Percentiles rank a stretch among this genome's conserved stretches.
These are phyloP conservation scores for Chymomyza caudatula DNA, from an alignment of 2,888 invertebrate species.

Conservation along the genomic window DNA sequence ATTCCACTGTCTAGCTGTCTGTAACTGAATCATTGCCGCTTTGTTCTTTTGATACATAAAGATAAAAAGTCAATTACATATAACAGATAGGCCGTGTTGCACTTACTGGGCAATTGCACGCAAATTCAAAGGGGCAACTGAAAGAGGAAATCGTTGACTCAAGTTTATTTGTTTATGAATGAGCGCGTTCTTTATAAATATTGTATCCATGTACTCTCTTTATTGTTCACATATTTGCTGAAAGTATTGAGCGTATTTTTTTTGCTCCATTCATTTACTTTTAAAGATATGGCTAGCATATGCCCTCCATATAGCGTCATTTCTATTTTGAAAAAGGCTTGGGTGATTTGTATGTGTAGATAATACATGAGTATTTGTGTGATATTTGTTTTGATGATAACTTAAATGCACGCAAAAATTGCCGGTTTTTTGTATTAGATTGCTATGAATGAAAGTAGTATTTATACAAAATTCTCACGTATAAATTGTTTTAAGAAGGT, in stretches of 20 bases:
- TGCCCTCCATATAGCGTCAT: conserved; percentile 51
- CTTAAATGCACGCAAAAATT: not conserved
- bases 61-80: conserved; percentile 56
- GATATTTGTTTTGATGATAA: conserved; percentile 11
- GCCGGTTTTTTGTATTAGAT: not conserved
- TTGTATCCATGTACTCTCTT: conserved; percentile 5
- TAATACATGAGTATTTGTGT: conserved; percentile 5
- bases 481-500: not conserved
- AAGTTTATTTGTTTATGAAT: conserved; percentile 15
- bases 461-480: not conserved
- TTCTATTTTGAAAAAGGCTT: conserved; percentile 67
- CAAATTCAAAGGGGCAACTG: not conserved
- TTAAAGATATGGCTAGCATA: conserved; percentile 14
- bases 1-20: not conserved
- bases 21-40: conserved; percentile 32
- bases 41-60: conserved; percentile 31
- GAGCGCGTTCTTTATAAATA: conserved; percentile 15
- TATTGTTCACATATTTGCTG: conserved; percentile 21
- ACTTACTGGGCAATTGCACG: not conserved
- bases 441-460: not conserved
- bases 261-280: conserved; percentile 12
- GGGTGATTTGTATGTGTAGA: conserved; percentile 23
- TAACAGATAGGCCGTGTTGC: conserved; percentile 24
- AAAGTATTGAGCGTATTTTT: conserved; percentile 17
- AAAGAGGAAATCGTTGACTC: conserved; percentile 18